Evolutionary conservation across 2,888 invertebrate genomes (phyloP).

Genomic region (Tenthredo amoena): DNA sequence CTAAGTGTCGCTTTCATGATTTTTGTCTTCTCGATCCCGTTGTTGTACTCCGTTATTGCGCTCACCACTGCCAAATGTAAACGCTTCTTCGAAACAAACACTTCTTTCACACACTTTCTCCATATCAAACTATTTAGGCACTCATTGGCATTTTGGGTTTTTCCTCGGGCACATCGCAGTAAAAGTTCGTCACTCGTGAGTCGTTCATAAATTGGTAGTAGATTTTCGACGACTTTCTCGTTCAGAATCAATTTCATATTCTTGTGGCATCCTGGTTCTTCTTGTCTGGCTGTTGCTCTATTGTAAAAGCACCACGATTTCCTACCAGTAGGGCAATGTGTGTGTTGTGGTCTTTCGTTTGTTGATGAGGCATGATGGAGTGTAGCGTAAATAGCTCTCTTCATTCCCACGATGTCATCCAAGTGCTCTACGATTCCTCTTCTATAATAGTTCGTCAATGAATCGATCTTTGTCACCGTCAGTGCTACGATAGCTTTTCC

Average conservation of each 20-base stretch:
- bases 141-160: conserved; percentile 56
- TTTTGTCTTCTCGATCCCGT: background rate
- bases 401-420: conserved; percentile 56
- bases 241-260: conserved; percentile 25
- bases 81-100: too few relatives aligned
- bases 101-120: background rate
- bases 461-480: conserved; percentile 53
- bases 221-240: conserved; percentile 48
- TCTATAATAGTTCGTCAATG: conserved; percentile 51
- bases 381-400: conserved; percentile 56
- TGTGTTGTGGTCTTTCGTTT: conserved; percentile 54
- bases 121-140: conserved; percentile 56
- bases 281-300: conserved; percentile 50
- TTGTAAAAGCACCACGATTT: conserved; percentile 59
- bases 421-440: conserved; percentile 55
- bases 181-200: conserved; percentile 47
- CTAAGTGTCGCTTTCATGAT: background rate
- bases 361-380: conserved; percentile 55
- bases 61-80: background rate
- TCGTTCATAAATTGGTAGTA: conserved; percentile 54
- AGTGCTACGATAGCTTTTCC: conserved; percentile 44
- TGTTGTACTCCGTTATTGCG: conserved; percentile 40
- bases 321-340: conserved; percentile 41
- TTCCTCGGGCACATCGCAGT: conserved; percentile 48
- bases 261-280: conserved; percentile 46